These are phyloP conservation scores for Iphiclides podalirius DNA, from an alignment of 2,888 invertebrate genomes.

Conservation along the genomic window DNA sequence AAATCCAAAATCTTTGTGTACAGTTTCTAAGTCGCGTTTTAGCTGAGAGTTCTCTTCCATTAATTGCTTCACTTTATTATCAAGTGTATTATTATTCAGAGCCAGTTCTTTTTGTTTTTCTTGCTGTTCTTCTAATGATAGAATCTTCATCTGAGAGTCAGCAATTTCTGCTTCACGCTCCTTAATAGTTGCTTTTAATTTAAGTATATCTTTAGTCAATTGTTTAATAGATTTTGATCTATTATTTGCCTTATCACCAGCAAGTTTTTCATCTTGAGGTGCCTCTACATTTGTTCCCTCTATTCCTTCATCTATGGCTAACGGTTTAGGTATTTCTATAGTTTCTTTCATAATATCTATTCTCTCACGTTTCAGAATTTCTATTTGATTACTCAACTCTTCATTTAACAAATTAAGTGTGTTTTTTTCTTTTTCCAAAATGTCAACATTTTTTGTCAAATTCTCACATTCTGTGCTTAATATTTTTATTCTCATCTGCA, in stretches of 20 bases:
- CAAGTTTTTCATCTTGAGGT: slow-evolving; percentile 59
- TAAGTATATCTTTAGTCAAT: slow-evolving; percentile 74
- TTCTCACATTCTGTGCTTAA: slow-evolving; percentile 72
- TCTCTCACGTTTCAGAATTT: slow-evolving; percentile 63
- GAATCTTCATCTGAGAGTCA: slow-evolving; percentile 74
- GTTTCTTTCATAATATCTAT: slow-evolving; percentile 68
- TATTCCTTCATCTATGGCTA: slow-evolving; percentile 46
- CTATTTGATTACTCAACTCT: slow-evolving; percentile 63
- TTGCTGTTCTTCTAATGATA: slow-evolving; percentile 71
- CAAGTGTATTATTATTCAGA: slow-evolving; percentile 51
- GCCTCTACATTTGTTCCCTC: slow-evolving; percentile 50
- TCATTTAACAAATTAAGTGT: slow-evolving; percentile 53
- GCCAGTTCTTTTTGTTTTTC: slow-evolving; percentile 64
- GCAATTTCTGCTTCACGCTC: slow-evolving; percentile 75
- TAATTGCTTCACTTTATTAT: slow-evolving; percentile 63
- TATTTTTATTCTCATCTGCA: slow-evolving; percentile 71
- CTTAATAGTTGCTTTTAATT: slow-evolving; percentile 72
- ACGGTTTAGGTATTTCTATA: slow-evolving; percentile 55
- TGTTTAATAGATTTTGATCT: slow-evolving; percentile 70
- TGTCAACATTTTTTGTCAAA: slow-evolving; percentile 63
- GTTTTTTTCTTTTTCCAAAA: slow-evolving; percentile 68
- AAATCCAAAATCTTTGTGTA: slow-evolving; percentile 46
- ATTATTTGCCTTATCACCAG: slow-evolving; percentile 56
- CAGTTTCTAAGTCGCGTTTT: slow-evolving; percentile 55
- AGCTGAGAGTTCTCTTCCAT: slow-evolving; percentile 62